A percentile compares a stretch with the other conserved stretches of the same genome.
These are phyloP conservation scores for Dynastes maya DNA, from an alignment of 2,888 invertebrate genomes.

Conservation along the genomic window DNA sequence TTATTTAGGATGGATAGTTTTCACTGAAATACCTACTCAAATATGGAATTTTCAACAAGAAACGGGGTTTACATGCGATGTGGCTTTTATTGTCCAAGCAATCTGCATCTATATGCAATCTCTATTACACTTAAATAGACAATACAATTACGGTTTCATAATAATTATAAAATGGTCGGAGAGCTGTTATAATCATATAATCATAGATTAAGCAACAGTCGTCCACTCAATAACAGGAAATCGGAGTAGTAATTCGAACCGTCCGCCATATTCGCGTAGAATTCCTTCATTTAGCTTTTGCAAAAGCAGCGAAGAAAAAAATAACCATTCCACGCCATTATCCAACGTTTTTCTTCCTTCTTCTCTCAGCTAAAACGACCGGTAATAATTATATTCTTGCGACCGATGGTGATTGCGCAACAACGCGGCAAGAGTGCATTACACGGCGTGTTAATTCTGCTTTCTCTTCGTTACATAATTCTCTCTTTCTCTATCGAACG, in stretches of 20 bases:
- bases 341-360: too few relatives aligned
- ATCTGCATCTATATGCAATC: too few relatives aligned
- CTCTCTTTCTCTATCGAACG: constrained; percentile 1
- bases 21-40: too few relatives aligned
- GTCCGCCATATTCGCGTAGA: constrained; percentile 9
- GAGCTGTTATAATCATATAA: constrained; percentile 6
- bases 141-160: constrained; percentile 5
- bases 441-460: constrained; percentile 1
- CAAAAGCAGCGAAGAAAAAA: too few relatives aligned
- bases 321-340: too few relatives aligned
- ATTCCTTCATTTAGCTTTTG: neutral
- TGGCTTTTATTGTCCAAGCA: too few relatives aligned
- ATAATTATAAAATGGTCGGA: constrained; percentile 9
- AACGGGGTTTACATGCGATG: too few relatives aligned
- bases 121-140: too few relatives aligned
- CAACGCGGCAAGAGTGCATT: constrained; percentile 5
- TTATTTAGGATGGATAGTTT: too few relatives aligned
- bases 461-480: constrained; percentile 9
- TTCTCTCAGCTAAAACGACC: too few relatives aligned
- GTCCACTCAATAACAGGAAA: constrained; percentile 13
- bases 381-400: neutral
- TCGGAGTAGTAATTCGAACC: neutral
- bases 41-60: too few relatives aligned
- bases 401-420: constrained; percentile 4
- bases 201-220: constrained; percentile 13